Evolutionary conservation across 1,140 invertebrate species (phyloP).

Genomic region (Papilio machaon): DNA sequence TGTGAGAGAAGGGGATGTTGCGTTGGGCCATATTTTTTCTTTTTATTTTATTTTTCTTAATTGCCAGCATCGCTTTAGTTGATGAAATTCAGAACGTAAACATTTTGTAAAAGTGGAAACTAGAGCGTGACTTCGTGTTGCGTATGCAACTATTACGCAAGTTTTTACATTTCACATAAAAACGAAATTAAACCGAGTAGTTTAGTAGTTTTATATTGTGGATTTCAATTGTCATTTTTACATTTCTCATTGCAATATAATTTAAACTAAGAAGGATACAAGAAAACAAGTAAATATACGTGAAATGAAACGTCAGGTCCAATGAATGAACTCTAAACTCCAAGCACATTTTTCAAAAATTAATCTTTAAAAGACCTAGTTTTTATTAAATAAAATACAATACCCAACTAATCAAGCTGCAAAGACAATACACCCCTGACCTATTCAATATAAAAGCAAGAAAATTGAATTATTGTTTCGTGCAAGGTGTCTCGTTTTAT

Average conservation of each 20-base stretch:
- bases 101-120: constrained; percentile 28
- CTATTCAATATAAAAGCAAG: not conserved
- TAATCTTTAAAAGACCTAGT: not conserved
- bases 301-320: not conserved
- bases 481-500: constrained; percentile 23
- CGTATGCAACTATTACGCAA: constrained; percentile 38
- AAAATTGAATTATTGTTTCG: constrained; percentile 40
- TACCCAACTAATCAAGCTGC: not conserved
- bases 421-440: not conserved
- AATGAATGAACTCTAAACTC: not conserved
- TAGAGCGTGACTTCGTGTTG: constrained; percentile 29
- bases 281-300: not conserved
- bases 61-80: constrained; percentile 34
- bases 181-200: not conserved
- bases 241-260: not conserved
- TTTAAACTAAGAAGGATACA: not conserved
- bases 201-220: not conserved
- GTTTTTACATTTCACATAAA: constrained; percentile 24
- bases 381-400: not conserved
- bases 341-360: too few relatives aligned
- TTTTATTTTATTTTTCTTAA: constrained; percentile 27
- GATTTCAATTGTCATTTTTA: not conserved
- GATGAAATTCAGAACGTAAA: constrained; percentile 37
- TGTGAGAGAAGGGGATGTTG: not conserved
- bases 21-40: constrained; percentile 13